Evolutionary conservation across 2,797 vertebrate genomes (phyloP).

Genomic region (Peromyscus attwateri): DNA sequence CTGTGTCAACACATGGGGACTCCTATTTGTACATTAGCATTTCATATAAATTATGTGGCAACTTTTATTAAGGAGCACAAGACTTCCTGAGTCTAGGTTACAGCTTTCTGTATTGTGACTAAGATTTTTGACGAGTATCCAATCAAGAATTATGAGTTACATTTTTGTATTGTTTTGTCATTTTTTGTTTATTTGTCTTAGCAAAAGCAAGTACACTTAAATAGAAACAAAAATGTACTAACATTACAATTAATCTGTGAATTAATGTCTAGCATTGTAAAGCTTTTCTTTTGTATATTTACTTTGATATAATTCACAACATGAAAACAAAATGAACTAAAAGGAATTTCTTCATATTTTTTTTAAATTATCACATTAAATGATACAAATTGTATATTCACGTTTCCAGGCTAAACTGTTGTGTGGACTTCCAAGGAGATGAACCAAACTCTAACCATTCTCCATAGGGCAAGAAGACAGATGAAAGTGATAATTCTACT

Average conservation of each 20-base stretch:
- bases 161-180: neutral
- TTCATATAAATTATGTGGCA: slow-evolving; percentile 37
- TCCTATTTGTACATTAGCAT: neutral
- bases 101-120: neutral
- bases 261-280: neutral
- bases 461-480: neutral
- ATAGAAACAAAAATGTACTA: neutral
- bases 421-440: neutral
- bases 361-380: neutral
- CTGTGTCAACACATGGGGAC: neutral
- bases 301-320: neutral
- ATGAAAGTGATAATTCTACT: neutral
- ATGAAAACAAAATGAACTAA: neutral
- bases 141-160: neutral
- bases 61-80: slow-evolving; percentile 3
- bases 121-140: slow-evolving; percentile 3
- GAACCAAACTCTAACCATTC: neutral
- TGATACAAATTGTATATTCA: neutral
- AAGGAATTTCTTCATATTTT: neutral
- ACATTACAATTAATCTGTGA: neutral
- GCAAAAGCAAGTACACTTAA: neutral
- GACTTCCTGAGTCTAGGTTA: neutral
- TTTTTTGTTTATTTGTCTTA: neutral
- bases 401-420: neutral
- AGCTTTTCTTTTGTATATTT: neutral